phyloP scores from a whole-genome alignment of 2,888 invertebrate genomes.

The Sclerodermus sp. region DNA sequence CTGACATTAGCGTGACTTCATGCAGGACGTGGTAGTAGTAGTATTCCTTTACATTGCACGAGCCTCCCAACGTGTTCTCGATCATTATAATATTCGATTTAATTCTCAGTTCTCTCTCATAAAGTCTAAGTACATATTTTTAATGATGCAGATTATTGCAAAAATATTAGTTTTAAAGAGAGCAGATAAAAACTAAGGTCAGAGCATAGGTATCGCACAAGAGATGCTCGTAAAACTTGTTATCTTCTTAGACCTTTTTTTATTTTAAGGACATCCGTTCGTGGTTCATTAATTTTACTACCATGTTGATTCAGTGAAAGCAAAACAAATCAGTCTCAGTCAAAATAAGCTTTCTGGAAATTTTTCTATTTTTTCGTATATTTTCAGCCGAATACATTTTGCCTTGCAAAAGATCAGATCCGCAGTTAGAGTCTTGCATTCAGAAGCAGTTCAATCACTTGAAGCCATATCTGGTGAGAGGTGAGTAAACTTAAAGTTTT shows the following conservation, averaged over 20 bases:
- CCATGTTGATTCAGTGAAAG: no score
- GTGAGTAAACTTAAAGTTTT: constrained; percentile 36
- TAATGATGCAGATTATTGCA: no score
- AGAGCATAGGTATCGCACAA: neutral
- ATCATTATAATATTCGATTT: no score
- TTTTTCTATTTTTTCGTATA: constrained; percentile 13
- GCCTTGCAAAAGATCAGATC: constrained; percentile 71
- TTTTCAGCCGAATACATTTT: constrained; percentile 73
- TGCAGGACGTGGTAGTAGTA: no score
- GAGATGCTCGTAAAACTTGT: neutral
- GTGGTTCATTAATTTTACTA: neutral
- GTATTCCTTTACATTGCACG: no score
- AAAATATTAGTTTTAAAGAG: neutral
- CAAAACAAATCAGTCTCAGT: no score
- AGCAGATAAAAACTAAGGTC: neutral
- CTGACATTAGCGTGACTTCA: no score
- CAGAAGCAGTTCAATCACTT: constrained; percentile 73
- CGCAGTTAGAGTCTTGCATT: constrained; percentile 68
- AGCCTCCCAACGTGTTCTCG: no score
- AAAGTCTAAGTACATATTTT: no score
- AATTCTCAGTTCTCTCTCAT: no score
- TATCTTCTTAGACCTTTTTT: neutral
- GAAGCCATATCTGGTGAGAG: constrained; percentile 68
- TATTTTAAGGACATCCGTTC: neutral
- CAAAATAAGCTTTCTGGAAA: no score